Base-by-base conservation (phyloP, 2,797 vertebrate genomes). In the Zenarchopterus dispar region DNA sequence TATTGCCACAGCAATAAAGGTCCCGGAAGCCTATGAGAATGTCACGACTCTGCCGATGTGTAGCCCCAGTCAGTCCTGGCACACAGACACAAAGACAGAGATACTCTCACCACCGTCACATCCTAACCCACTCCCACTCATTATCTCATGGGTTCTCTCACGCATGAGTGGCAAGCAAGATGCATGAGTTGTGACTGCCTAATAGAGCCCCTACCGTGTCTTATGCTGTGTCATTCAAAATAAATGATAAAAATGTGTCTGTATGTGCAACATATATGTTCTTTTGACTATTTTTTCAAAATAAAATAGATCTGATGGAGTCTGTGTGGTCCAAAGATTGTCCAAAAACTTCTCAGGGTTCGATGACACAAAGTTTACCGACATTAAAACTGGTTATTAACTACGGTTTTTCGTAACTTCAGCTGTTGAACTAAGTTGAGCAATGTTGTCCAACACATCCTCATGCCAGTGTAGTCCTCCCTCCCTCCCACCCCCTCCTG, bases 11-110 rank as follows among this genome's bases (percentile, higher is more conserved):
- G 87, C 90, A 88, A 85, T 90, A 88, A 82, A 89, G 91, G 87
- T 90, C 90, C 92, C 42, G 72, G 81, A 87, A 87, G 87, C 85
- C 88, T 88, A 89, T 85, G 90, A 93, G 90, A 92, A 92, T 91
- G 90, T 91, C 89, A 88, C 82, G 81, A 89, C 90, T 92, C 86
- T 78, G 85, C 78, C 70, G 36, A 63, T 56, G 57, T 13, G 11
- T 15, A 62, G 77, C 61, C 55, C 47, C 5, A 41, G 62, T 66
- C 85, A 44, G 69, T 66, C 86, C 75, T 70, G 62, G 63, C 75
- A 68, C 70, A 63, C 65, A 52, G 68, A 81, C 73, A 84, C 84
- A 75, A 70, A 77, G 71, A 70, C 67, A 55, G 51, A 36, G 10
- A 36, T 9, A 11, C 33, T 10, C 13, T 39, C 36, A 39, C 36